Evolutionary conservation across 2,113 vertebrate species (phyloP).

Genomic region (Mobula birostris): DNA sequence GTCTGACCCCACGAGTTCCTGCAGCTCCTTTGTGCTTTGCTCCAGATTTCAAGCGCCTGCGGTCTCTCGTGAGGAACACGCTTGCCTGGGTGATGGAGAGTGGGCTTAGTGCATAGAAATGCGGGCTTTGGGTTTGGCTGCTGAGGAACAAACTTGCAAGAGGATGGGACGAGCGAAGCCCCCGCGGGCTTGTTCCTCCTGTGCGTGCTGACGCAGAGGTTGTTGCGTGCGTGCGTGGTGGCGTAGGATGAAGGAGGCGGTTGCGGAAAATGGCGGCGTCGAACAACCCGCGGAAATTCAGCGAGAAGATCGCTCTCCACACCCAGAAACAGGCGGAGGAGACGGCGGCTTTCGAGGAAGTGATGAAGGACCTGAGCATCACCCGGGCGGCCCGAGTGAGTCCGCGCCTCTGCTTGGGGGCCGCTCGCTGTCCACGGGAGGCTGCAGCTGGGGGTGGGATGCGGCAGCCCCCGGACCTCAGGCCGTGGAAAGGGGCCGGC

Average conservation of each 20-base stretch:
- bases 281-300: slow-evolving; percentile 97
- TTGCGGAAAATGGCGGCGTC: slow-evolving; percentile 90
- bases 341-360: slow-evolving; percentile 88
- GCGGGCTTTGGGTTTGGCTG: too few relatives aligned
- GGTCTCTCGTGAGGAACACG: too few relatives aligned
- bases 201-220: background rate
- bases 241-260: slow-evolving; percentile 55
- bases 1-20: too few relatives aligned
- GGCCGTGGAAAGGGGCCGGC: too few relatives aligned
- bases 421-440: background rate
- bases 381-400: slow-evolving; percentile 88
- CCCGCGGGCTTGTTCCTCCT: too few relatives aligned
- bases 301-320: slow-evolving; percentile 93
- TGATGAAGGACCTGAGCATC: slow-evolving; percentile 91
- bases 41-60: too few relatives aligned
- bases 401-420: background rate
- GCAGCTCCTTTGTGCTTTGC: too few relatives aligned
- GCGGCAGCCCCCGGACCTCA: background rate
- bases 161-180: background rate
- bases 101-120: background rate
- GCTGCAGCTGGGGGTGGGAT: background rate
- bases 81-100: background rate
- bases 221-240: slow-evolving; percentile 48
- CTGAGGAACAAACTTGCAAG: background rate
- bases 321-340: slow-evolving; percentile 93